Evolutionary conservation across 2,888 invertebrate species (phyloP), one percentile per base, ranked within the genome.

Genomic region (Andrena minutula): DNA sequence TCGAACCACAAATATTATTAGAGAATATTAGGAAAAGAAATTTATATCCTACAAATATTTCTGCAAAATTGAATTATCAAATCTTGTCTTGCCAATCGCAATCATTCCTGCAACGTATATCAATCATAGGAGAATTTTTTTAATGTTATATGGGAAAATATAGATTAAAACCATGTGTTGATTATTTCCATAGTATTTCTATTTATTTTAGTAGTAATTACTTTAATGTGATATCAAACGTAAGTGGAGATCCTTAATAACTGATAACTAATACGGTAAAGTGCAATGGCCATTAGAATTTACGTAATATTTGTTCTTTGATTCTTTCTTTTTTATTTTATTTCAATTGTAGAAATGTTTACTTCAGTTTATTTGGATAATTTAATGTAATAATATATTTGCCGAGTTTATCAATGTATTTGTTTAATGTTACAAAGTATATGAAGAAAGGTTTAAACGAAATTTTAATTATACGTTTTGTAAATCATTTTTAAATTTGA

Each of bases 91-190:
- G 98, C 89, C 96, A 96, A 69, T 97, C 97, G 1, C 98, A 97
- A 75, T 96, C 97, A 20, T 98, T 97, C 93, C 94, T 97, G 80
- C 97, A 97, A 93, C 95, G 97, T 90, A 95, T 98, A 92, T 97
- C 97, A 20, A 95, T 97, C 84, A 96, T 97, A 81, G 98, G 98
- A 0, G 97, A 98, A 95, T 97, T 98, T 94, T 96, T 95, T 91
- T 93, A 85, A 89, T 58, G 20, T 23, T 65, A 23, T 51, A 66
- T 65, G 28, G 32, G 20, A 53, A 23, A 41, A 47, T 69, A 47
- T 2, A 32, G 32, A 66, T 70, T 58, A 60, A 51, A 64, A 60
- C 2, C 6, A 26, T 10, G n/a, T 26, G 56, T 49, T 23, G 28
- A 47, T 51, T 49, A 49, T 77, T 71, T 60, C 5, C 16, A 12